Conservation (phyloP, 2,113 vertebrate genomes). For the Barnardius zonarius region DNA sequence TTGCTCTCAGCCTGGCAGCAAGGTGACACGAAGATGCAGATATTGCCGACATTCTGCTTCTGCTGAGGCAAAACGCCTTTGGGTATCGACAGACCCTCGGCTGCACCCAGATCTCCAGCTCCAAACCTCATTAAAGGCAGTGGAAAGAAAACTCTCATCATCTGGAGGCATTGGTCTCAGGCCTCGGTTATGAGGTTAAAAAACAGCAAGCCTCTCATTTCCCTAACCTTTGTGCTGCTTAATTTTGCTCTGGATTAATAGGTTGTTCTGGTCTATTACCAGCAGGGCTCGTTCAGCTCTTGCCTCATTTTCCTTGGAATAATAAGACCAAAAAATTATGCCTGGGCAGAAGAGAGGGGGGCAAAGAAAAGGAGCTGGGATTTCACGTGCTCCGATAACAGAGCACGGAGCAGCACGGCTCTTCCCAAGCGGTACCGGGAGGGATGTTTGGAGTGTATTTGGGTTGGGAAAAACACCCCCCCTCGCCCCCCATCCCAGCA, state of each 20-base stretch:
- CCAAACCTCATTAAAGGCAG: not conserved
- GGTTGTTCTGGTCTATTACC: slow-evolving; percentile 53
- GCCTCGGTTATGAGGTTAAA: not conserved
- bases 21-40: not conserved
- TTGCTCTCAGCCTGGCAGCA: not conserved
- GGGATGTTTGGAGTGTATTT: not conserved
- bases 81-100: not conserved
- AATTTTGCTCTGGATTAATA: slow-evolving; percentile 53
- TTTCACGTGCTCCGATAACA: not conserved
- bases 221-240: slow-evolving; percentile 31
- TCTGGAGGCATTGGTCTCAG: not conserved
- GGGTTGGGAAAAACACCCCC: not conserved
- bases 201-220: not conserved
- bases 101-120: not conserved
- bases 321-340: slow-evolving; percentile 32
- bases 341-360: not conserved
- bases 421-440: accelerated
- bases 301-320: slow-evolving; percentile 60
- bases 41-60: not conserved
- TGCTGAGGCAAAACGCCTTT: not conserved
- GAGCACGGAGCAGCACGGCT: accelerated
- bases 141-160: not conserved
- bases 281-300: slow-evolving; percentile 26
- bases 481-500: not conserved
- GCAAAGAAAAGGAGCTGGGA: not conserved